Evolutionary conservation across 1,140 invertebrate genomes (phyloP), one percentile per base, ranked within the genome.

Genomic region (Hypothenemus hampei): DNA sequence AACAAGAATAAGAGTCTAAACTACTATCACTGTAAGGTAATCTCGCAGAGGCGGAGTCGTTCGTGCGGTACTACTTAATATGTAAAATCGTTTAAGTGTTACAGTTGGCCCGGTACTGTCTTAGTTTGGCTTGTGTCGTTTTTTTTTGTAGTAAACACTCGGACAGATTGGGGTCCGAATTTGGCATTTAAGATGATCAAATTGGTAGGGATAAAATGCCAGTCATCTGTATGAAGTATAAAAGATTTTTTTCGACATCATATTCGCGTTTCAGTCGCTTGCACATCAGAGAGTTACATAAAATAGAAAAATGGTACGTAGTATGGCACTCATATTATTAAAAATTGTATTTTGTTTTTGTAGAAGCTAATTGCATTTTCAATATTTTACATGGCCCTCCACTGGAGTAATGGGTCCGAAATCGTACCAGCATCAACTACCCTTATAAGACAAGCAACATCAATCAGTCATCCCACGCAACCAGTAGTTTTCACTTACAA

Each of bases 381-480:
- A n/a, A n/a, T n/a, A n/a, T n/a, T n/a, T n/a, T n/a, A n/a, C n/a
- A n/a, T n/a, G n/a, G n/a, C n/a, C n/a, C n/a, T n/a, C n/a, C n/a
- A n/a, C n/a, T n/a, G n/a, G n/a, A n/a, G n/a, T n/a, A n/a, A n/a
- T n/a, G n/a, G n/a, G n/a, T n/a, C n/a, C n/a, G n/a, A n/a, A n/a
- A n/a, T n/a, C n/a, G n/a, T n/a, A n/a, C 50, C 50, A 4, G 50
- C 50, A 1, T 44, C 50, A 2, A 53, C 50, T 10, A 53, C 50
- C 8, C 20, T 53, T 10, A 8, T 53, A 7, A 31, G 31, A 22
- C 39, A 43, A 22, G 36, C 50, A 1, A 53, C 40, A 8, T 7
- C 26, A 13, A 44, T 53, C 11, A 18, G 19, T 7, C 40, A 53
- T 19, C 24, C 39, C n/a, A 22, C 50, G 10, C 47, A 49, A 39